Conservation (phyloP, 2,888 invertebrate species). For the Aspidiotus destructor region DNA sequence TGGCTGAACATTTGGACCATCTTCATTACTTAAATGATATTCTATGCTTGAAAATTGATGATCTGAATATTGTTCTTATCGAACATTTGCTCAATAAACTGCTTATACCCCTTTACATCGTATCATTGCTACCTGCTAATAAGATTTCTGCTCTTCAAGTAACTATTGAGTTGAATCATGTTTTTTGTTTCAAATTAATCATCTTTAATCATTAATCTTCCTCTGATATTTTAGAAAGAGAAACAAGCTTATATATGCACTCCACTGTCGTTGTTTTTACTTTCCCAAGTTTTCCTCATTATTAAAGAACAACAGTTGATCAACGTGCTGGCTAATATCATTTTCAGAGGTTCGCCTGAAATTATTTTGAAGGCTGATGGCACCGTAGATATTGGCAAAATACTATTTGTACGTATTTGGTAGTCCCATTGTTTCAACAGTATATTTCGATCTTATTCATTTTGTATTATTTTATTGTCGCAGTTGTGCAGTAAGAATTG, state of each 20-base stretch:
- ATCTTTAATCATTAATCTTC: neutral
- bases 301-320: conserved; percentile 84
- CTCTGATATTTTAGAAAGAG: conserved; percentile 14
- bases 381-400: neutral
- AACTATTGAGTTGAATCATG: neutral
- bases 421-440: no score
- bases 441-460: no score
- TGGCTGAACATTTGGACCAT: conserved; percentile 95
- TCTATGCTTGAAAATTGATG: conserved; percentile 78
- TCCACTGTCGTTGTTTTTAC: conserved; percentile 59
- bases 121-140: conserved; percentile 58
- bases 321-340: conserved; percentile 78
- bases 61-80: conserved; percentile 84
- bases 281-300: conserved; percentile 92
- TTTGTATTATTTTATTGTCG: no score
- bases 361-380: conserved; percentile 37
- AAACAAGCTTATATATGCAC: conserved; percentile 66
- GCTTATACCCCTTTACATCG: conserved; percentile 85
- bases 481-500: conserved; percentile 2
- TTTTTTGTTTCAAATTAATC: conserved; percentile 1
- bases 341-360: conserved; percentile 69
- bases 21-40: conserved; percentile 96
- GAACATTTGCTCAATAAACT: conserved; percentile 89
- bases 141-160: conserved; percentile 23
- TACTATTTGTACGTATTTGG: no score